These are phyloP conservation scores for Yponomeuta plumbellus DNA, from an alignment of 2,888 invertebrate species.

Conservation along the genomic window DNA sequence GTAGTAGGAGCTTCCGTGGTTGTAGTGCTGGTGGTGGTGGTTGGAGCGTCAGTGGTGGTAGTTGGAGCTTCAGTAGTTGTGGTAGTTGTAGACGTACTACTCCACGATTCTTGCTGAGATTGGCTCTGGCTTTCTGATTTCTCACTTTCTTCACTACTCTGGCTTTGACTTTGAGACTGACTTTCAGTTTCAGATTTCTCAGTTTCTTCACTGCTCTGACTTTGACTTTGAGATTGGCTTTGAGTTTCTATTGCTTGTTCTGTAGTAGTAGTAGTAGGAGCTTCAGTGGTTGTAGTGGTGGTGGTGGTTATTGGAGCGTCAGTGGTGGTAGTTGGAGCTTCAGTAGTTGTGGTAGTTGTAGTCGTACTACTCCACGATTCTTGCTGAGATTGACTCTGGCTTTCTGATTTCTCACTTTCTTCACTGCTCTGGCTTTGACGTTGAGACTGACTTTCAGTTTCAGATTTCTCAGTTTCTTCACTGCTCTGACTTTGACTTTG, in stretches of 20 bases:
- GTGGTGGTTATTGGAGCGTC: too few relatives aligned
- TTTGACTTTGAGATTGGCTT: background rate
- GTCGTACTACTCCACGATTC: too few relatives aligned
- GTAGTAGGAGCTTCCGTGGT: constrained; percentile 7
- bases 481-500: background rate
- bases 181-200: background rate
- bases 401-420: background rate
- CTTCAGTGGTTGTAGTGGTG: background rate
- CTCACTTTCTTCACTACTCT: background rate
- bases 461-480: background rate
- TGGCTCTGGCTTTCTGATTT: background rate
- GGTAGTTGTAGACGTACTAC: background rate
- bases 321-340: background rate
- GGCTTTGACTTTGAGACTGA: background rate
- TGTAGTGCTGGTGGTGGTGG: constrained; percentile 14
- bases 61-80: too few relatives aligned
- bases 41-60: background rate
- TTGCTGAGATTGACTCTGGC: too few relatives aligned
- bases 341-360: background rate
- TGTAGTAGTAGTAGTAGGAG: background rate
- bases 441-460: background rate
- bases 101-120: too few relatives aligned
- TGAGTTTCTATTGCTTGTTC: background rate
- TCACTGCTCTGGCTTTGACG: background rate
- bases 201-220: background rate